Base-by-base conservation (phyloP, 2,113 vertebrate genomes). In the Gasterosteus aculeatus region DNA sequence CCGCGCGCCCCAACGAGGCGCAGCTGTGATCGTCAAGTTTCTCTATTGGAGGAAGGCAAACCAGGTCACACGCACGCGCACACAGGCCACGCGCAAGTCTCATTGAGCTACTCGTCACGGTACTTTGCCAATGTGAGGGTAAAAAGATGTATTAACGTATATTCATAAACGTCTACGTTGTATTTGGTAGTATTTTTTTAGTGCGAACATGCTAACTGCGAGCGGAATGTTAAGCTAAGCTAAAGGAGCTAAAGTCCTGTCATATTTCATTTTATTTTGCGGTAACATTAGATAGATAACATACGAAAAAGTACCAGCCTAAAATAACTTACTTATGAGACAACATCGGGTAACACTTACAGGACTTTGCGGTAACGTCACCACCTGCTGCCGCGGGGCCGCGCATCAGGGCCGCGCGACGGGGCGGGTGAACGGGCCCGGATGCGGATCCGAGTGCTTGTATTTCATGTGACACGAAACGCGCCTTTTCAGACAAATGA, bases 361-460 rank as follows among this genome's bases (percentile, higher is more conserved):
- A 35, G 1, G 33, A 6, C 31, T n/a, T 10, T 14, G 22, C n/a
- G 33, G 16, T 16, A 26, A 31, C 58, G 18, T 10, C 3, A 38
- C 54, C 41, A 82, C 77, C 70, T 72, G 73, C 69, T 84, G 78
- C 26, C 57, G 41, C 8, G 1, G 83, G 64, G 75, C 73, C 75
- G 66, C 78, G 77, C 66, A 61, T 59, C 7, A 22, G 53, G 81
- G 67, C 70, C 59, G 77, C 35, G 39, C 44, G 76, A 80, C 61
- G 26, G 70, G 61, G 64, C n/a, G 66, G 35, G 29, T 58, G 44
- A 49, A 60, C 51, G 80, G 67, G 75, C 63, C 86, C 91, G 90
- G 90, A 87, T 29, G n/a, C 59, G 72, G 83, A 89, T 92, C 86
- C 89, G 83, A 92, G 80, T 76, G 80, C 80, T 79, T 78, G 75